Percentiles rank a stretch among this genome's conserved stretches.
Evolutionary conservation across 1,140 invertebrate genomes (phyloP).

Genomic region (Ceratoteleas bidentatus): DNA sequence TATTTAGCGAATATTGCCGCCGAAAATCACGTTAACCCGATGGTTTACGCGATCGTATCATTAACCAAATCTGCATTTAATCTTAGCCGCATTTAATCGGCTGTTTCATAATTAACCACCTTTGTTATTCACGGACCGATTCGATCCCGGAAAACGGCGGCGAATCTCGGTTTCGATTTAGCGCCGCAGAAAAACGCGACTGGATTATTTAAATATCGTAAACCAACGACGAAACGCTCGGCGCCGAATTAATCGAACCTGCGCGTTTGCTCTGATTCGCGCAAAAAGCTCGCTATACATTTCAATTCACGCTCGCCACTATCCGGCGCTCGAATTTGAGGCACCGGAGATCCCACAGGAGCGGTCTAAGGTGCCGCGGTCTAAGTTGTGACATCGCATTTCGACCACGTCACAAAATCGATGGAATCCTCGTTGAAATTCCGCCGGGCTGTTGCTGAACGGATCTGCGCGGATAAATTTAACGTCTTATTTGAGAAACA

Average conservation of each 20-base stretch:
- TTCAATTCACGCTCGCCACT: slow-evolving; percentile 29
- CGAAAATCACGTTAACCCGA: too few species aligned
- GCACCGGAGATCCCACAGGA: slow-evolving; percentile 31
- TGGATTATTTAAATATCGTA: too few species aligned
- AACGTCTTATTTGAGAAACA: slow-evolving; percentile 53
- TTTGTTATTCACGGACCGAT: too few species aligned
- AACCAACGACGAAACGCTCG: too few species aligned
- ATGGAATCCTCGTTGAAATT: slow-evolving; percentile 56
- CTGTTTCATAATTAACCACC: too few species aligned
- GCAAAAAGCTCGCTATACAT: slow-evolving; percentile 29
- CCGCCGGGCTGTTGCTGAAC: slow-evolving; percentile 33
- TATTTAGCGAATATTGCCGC: too few species aligned
- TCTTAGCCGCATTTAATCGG: too few species aligned
- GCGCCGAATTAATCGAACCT: slow-evolving; percentile 11
- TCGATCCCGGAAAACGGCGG: too few species aligned
- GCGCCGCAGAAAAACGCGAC: too few species aligned
- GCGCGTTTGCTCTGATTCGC: slow-evolving; percentile 10
- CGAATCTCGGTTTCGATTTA: too few species aligned
- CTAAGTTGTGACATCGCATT: slow-evolving; percentile 38
- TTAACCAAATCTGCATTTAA: too few species aligned
- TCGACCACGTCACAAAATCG: slow-evolving; percentile 48
- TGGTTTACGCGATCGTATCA: too few species aligned
- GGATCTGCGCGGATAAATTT: slow-evolving; percentile 44
- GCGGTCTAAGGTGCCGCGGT: slow-evolving; percentile 24
- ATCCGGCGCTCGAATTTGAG: slow-evolving; percentile 41